Conservation (phyloP, 2,797 vertebrate genomes). For the Tauraco hartlaubi region DNA sequence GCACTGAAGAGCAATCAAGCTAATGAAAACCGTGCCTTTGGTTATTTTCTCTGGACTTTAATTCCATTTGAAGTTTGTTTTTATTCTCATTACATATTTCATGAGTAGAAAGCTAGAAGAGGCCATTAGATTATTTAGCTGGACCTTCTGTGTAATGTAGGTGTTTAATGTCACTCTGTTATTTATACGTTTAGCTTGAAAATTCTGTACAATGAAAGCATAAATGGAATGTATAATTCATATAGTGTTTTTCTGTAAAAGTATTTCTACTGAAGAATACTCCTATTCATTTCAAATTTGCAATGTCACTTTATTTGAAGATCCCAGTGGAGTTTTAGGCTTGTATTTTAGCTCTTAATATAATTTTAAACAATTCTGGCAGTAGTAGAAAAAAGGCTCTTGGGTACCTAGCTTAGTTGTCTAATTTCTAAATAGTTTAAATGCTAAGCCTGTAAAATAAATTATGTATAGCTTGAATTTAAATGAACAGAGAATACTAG, state of each 20-base stretch:
- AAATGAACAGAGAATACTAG: conserved; percentile 56
- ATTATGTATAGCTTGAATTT: conserved; percentile 53
- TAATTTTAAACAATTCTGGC: conserved; percentile 56
- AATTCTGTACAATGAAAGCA: background rate
- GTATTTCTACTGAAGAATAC: conserved; percentile 15
- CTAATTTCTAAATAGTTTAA: conserved; percentile 73
- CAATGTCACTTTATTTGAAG: conserved; percentile 50
- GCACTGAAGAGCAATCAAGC: background rate
- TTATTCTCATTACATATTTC: conserved; percentile 38
- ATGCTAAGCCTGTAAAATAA: conserved; percentile 65
- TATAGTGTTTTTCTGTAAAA: conserved; percentile 8
- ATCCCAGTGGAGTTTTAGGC: conserved; percentile 37
- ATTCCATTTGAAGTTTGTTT: conserved; percentile 8
- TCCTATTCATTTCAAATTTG: conserved; percentile 48
- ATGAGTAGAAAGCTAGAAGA: background rate
- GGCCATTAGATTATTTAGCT: background rate
- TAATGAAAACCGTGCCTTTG: conserved; percentile 21
- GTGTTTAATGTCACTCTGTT: background rate
- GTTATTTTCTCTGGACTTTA: conserved; percentile 35
- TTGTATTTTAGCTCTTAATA: conserved; percentile 66
- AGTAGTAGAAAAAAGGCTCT: conserved; percentile 33
- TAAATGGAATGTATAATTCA: conserved; percentile 10
- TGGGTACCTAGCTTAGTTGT: conserved; percentile 30
- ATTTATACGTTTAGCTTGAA: background rate
- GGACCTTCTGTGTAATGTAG: background rate